Evolutionary conservation across 92 coral and sea anemone species (phyloP), one percentile per base, ranked within the genome.

Genomic region (Umimayanthus chanpuru): DNA sequence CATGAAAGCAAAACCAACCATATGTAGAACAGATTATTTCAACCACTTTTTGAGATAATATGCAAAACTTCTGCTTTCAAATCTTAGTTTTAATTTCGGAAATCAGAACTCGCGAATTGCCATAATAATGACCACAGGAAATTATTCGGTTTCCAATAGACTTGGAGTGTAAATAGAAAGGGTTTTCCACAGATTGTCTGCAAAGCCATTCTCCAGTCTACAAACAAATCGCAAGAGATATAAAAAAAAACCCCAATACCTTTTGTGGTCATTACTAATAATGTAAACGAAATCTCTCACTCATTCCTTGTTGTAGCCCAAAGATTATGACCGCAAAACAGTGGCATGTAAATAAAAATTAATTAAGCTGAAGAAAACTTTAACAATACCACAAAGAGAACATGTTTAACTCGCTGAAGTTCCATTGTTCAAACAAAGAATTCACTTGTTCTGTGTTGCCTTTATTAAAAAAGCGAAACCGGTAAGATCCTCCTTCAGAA

Each of bases 341-440:
- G 82, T 86, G 94, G 66, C 94, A 81, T 86, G 94, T 82, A 92
- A 94, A 94, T 94, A 92, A 92, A 87, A 87, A 93, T 81, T 92
- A 94, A 94, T 94, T 94, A 94, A 90, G 78, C 82, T 76, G 88
- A 87, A 91, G 95, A 87, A 92, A 89, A 74, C 87, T 80, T 77
- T 86, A 92, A 94, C 97, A 94, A 94, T 92, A 81, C 91, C 91
- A 92, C 93, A 92, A 92, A 94, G 92, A 67, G 88, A 86, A 91
- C 89, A 93, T 81, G 90, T 92, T 94, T 89, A 92, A 90, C 95
- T 89, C 94, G 92, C 85, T 92, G 92, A 87, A 86, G 92, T 86
- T 83, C 74, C 79, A 90, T 92, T 94, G 94, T 90, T 92, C 80
- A 81, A 92, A 89, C 65, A 89, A 67, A 80, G 94, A 88, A 81